Base-by-base conservation (phyloP, 2,797 vertebrate species). In the Macroramphosus scolopax region DNA sequence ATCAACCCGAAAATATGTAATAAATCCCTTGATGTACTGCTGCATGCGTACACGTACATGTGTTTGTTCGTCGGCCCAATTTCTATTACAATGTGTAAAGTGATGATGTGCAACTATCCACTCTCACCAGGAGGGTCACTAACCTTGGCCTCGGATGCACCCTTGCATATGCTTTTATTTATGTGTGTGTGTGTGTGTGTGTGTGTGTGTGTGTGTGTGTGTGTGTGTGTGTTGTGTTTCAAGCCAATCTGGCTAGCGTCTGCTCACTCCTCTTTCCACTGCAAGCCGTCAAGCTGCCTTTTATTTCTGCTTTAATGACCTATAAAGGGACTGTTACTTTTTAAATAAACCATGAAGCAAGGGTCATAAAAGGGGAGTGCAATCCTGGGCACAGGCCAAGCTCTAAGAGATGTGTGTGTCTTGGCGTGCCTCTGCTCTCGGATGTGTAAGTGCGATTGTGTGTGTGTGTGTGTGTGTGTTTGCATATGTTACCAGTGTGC, bases 331-430 rank as follows among this genome's bases (percentile, higher is more conserved):
- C 87, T 83, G 84, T 90, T 89, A 88, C 83, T 87, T 87, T 89
- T 90, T 88, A 88, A 91, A 89, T 89, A 90, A 89, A 86, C 87
- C 83, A 91, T 90, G 89, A 91, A 90, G 80, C 75, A 81, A 57
- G 78, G 78, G 75, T 81, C 84, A 80, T 88, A 88, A 89, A 89
- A 85, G 70, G 69, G 75, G 77, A 88, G 84, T 76, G 79, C 83
- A 82, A 60, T 51, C 57, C 81, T 88, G 87, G 87, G 75, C 80
- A 64, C 63, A 60, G 79, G 83, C 85, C 87, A 89, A 80, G 51
- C 63, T 51, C 66, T 49, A 72, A 68, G 64, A 78, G 64, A 60
- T 42, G 48, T 52, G 67, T 48, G 48, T 51, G 58, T 57, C 49
- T 60, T n/a, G n/a, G 46, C 61, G 52, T 60, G 51, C 57, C 16